phyloP scores from a whole-genome alignment of 2,113 vertebrate genomes.

The cattle (Bos taurus) region DNA sequence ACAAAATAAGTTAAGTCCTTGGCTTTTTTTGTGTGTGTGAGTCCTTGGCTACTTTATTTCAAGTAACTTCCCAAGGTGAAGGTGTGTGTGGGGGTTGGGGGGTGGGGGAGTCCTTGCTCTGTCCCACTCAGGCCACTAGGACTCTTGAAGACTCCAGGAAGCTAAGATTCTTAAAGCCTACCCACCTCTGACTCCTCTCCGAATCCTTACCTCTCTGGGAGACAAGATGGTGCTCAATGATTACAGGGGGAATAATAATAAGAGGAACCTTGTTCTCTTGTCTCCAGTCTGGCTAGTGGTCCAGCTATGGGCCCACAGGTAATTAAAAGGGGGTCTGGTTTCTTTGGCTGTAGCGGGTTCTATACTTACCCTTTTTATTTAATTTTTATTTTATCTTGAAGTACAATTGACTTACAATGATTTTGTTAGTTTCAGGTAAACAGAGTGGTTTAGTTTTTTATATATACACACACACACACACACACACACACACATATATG shows the following conservation, averaged over 20 bases:
- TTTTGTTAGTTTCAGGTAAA: neutral
- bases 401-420: neutral
- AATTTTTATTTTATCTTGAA: neutral
- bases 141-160: neutral
- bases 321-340: neutral
- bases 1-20: neutral
- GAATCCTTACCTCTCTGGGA: neutral
- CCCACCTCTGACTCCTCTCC: neutral
- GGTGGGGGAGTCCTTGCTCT: neutral
- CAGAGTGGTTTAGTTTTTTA: neutral
- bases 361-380: neutral
- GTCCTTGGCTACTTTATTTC: neutral
- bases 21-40: neutral
- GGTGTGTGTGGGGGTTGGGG: neutral
- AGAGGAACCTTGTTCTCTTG: neutral
- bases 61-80: neutral
- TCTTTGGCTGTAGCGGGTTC: neutral
- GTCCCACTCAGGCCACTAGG: neutral
- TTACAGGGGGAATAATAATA: neutral
- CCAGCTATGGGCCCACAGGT: accelerated
- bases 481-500: neutral
- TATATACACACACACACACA: neutral
- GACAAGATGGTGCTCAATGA: neutral
- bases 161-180: neutral
- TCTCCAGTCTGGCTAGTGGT: neutral